phyloP scores from a whole-genome alignment of 2,797 vertebrate genomes.

The Synanceia verrucosa region DNA sequence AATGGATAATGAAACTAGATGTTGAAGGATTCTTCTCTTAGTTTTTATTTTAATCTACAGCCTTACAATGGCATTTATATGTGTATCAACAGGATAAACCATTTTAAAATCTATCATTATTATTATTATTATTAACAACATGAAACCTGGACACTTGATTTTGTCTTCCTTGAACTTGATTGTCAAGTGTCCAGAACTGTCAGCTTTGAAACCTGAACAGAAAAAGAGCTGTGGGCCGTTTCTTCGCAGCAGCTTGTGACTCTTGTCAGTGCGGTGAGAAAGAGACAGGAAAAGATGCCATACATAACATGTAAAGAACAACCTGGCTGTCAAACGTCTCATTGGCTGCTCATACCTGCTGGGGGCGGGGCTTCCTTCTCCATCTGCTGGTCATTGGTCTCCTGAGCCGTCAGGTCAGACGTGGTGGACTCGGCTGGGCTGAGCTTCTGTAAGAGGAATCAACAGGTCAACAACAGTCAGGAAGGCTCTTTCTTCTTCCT shows the following conservation, averaged over 20 bases:
- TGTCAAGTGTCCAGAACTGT: neutral
- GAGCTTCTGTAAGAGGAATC: conserved; percentile 21
- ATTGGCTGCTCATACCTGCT: conserved; percentile 52
- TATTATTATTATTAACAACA: neutral
- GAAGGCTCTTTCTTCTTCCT: neutral
- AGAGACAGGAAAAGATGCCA: conserved; percentile 23
- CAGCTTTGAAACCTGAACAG: neutral
- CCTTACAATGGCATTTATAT: neutral
- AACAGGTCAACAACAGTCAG: conserved; percentile 29
- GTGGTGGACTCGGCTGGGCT: neutral
- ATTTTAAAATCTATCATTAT: too few species aligned
- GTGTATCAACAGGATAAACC: neutral
- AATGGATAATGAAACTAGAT: too few species aligned
- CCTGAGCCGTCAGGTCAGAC: conserved; percentile 7
- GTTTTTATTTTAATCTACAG: neutral
- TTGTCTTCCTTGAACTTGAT: too few species aligned
- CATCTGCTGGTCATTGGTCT: conserved; percentile 27
- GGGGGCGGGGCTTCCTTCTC: conserved; percentile 47
- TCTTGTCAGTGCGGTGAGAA: conserved; percentile 28
- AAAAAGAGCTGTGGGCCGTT: neutral
- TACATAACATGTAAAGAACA: conserved; percentile 22
- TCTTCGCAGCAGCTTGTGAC: conserved; percentile 45
- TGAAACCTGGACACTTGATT: neutral
- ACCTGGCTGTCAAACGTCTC: neutral
- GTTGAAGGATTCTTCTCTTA: too few species aligned